These are phyloP conservation scores for Pentalonia nigronervosa DNA, from an alignment of 1,140 invertebrate genomes.

Conservation along the genomic window DNA sequence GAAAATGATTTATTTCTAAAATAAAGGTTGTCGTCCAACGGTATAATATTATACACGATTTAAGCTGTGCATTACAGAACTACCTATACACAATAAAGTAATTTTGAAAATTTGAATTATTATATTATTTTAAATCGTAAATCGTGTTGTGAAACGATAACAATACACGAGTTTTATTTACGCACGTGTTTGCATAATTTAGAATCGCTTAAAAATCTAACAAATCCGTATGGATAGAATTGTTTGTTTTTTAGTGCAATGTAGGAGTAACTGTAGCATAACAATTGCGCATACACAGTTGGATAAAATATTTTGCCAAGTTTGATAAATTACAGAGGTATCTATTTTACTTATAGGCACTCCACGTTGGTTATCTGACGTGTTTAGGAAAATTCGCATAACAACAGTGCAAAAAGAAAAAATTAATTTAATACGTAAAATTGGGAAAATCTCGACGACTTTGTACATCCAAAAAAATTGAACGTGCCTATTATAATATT, in stretches of 20 bases:
- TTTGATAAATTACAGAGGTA: not conserved
- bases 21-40: not conserved
- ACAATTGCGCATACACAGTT: slow-evolving; percentile 17
- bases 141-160: not conserved
- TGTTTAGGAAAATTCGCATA: not conserved
- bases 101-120: not conserved
- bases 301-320: not conserved
- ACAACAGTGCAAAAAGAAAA: not conserved
- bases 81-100: not conserved
- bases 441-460: not conserved
- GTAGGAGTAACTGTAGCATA: not conserved
- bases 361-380: not conserved
- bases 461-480: not conserved
- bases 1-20: not conserved
- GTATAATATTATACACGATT: not conserved
- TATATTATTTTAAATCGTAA: not conserved
- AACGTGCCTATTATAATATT: not conserved
- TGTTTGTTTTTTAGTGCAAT: not conserved
- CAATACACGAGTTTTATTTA: not conserved
- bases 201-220: not conserved
- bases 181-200: slow-evolving; percentile 29
- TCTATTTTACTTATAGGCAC: not conserved
- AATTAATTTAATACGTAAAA: not conserved
- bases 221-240: not conserved
- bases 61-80: not conserved